These are phyloP conservation scores for Nymphalis polychloros DNA, from an alignment of 2,888 invertebrate genomes.

Conservation along the genomic window DNA sequence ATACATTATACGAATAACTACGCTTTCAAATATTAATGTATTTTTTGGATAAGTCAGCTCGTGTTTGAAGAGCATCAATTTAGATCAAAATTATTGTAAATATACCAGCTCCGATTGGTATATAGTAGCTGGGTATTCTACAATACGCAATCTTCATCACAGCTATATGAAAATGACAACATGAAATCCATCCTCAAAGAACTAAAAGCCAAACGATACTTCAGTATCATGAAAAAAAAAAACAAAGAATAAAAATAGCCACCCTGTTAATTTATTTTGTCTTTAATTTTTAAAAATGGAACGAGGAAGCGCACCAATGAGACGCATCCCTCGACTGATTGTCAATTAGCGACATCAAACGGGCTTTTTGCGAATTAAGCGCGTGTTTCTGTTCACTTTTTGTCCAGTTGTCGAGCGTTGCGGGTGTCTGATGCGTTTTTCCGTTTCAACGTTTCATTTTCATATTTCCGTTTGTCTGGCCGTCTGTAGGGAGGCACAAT, in stretches of 20 bases:
- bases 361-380: slow-evolving; percentile 82
- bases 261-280: slow-evolving; percentile 73
- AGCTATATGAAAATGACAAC: neutral
- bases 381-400: slow-evolving; percentile 78
- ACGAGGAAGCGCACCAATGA: slow-evolving; percentile 76
- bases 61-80: no score
- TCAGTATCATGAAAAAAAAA: slow-evolving; percentile 28
- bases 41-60: no score
- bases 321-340: slow-evolving; percentile 79
- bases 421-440: slow-evolving; percentile 75
- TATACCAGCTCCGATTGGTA: no score
- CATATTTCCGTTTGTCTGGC: slow-evolving; percentile 80
- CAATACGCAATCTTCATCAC: no score
- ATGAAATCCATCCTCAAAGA: neutral
- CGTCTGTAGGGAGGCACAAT: slow-evolving; percentile 58
- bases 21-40: no score
- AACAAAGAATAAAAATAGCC: slow-evolving; percentile 57
- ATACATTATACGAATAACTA: no score
- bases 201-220: slow-evolving; percentile 23
- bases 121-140: no score
- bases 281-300: slow-evolving; percentile 80
- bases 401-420: slow-evolving; percentile 66
- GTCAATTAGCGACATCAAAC: slow-evolving; percentile 83
- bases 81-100: no score
- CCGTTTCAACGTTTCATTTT: slow-evolving; percentile 78